These are phyloP conservation scores for Plecotus auritus DNA, from an alignment of 2,113 vertebrate species.

Conservation along the genomic window DNA sequence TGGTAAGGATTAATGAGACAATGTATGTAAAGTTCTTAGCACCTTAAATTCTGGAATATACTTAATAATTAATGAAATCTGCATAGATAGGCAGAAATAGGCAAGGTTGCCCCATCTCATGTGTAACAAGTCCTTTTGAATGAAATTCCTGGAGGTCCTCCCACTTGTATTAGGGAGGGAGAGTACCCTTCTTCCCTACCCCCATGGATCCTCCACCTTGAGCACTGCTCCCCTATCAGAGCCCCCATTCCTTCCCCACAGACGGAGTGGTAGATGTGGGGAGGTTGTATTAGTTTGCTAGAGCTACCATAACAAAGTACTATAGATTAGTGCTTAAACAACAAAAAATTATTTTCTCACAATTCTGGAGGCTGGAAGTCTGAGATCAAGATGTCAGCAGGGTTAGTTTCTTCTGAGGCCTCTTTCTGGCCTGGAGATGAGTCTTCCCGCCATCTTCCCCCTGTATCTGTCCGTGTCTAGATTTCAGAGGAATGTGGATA, in stretches of 20 bases:
- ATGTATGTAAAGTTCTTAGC: not conserved
- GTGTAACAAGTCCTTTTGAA: not conserved
- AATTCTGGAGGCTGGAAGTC: not conserved
- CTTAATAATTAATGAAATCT: not conserved
- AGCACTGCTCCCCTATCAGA: not conserved
- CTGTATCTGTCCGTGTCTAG: not conserved
- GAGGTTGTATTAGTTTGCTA: not conserved
- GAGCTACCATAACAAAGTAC: not conserved
- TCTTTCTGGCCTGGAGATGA: too few relatives aligned
- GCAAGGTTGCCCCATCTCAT: not conserved
- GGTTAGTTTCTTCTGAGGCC: not conserved
- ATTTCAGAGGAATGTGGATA: not conserved
- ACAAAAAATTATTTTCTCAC: not conserved
- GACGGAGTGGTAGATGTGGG: not conserved
- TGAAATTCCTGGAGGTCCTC: not conserved
- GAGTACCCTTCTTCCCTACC: fast-evolving
- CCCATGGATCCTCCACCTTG: not conserved
- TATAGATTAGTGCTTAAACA: not conserved
- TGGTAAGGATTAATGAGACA: not conserved
- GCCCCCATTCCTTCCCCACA: not conserved
- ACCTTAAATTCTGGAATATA: not conserved
- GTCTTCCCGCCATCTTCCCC: not conserved
- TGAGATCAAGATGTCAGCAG: not conserved
- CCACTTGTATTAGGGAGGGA: not conserved
- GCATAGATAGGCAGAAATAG: not conserved